Evolutionary conservation across 2,888 invertebrate genomes (phyloP).

Genomic region (Abscondita cerata): DNA sequence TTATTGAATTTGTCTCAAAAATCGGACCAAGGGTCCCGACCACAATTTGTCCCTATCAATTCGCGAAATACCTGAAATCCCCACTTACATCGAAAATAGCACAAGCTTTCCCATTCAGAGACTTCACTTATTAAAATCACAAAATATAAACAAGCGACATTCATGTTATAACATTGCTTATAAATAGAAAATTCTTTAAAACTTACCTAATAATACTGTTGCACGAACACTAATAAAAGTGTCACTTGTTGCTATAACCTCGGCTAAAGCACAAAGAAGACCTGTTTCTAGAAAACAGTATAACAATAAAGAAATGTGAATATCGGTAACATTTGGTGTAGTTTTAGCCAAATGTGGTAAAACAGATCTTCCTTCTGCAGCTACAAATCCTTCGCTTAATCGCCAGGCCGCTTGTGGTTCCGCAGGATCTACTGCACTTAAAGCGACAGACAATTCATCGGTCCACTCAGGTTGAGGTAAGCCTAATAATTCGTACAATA

Average conservation of each 20-base stretch:
- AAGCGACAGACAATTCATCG: constrained; percentile 87
- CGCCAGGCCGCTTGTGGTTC: constrained; percentile 87
- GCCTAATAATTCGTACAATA: constrained; percentile 88
- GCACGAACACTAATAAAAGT: constrained; percentile 90
- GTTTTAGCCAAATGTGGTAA: constrained; percentile 85
- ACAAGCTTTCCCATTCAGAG: too few relatives aligned
- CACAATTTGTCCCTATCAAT: too few relatives aligned
- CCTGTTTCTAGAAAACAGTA: constrained; percentile 89
- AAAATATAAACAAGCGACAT: too few relatives aligned
- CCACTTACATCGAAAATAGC: too few relatives aligned
- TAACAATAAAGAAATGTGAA: constrained; percentile 87
- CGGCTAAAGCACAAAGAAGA: constrained; percentile 85
- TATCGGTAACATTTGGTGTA: constrained; percentile 89
- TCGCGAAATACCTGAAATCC: too few relatives aligned
- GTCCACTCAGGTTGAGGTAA: constrained; percentile 92
- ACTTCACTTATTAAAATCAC: too few relatives aligned
- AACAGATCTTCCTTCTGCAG: constrained; percentile 85
- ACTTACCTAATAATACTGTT: constrained; percentile 82
- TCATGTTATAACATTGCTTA: too few relatives aligned
- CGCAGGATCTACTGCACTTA: constrained; percentile 88
- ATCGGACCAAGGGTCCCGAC: too few relatives aligned
- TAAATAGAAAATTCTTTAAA: too few relatives aligned
- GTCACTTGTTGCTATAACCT: constrained; percentile 90
- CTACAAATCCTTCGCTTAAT: constrained; percentile 93
- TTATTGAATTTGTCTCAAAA: too few relatives aligned